Evolutionary conservation across 2,113 vertebrate species (phyloP).

Genomic region (Trematomus loennbergii): DNA sequence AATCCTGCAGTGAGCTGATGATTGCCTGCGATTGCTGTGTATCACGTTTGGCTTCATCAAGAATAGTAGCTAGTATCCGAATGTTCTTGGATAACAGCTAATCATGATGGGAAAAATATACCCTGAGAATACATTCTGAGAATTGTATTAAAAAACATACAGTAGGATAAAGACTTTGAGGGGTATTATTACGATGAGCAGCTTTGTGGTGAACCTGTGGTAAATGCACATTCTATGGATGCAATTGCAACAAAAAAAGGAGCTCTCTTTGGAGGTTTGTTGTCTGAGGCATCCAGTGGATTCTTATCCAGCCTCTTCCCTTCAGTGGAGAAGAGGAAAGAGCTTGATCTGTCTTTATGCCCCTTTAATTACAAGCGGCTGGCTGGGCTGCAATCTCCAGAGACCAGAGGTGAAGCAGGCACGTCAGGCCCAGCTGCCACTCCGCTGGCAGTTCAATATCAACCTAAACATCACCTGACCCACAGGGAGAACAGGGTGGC

Average conservation of each 20-base stretch:
- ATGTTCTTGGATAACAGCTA: slow-evolving; percentile 8
- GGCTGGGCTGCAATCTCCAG: slow-evolving; percentile 57
- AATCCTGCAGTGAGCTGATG: slow-evolving; percentile 12
- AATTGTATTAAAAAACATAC: neutral
- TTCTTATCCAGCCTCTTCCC: slow-evolving; percentile 36
- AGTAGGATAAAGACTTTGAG: neutral
- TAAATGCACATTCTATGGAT: slow-evolving; percentile 41
- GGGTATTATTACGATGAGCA: neutral
- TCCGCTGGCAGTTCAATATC: slow-evolving; percentile 65
- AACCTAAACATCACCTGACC: slow-evolving; percentile 59
- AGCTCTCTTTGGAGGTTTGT: slow-evolving; percentile 2
- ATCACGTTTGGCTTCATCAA: slow-evolving; percentile 33
- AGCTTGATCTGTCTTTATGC: slow-evolving; percentile 64
- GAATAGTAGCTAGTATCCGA: neutral
- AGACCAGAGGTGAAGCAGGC: slow-evolving; percentile 65
- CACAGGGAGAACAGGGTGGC: slow-evolving; percentile 17
- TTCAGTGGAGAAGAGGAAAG: slow-evolving; percentile 40
- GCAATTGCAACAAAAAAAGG: slow-evolving; percentile 22
- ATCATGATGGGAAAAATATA: neutral
- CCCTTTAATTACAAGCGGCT: slow-evolving; percentile 75
- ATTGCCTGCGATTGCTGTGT: slow-evolving; percentile 34
- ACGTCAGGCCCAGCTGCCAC: slow-evolving; percentile 57
- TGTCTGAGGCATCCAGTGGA: slow-evolving; percentile 18
- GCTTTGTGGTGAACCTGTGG: slow-evolving; percentile 9
- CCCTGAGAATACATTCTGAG: neutral